Evolutionary conservation across 1,140 invertebrate species (phyloP).

Genomic region (Lucilia cuprina): DNA sequence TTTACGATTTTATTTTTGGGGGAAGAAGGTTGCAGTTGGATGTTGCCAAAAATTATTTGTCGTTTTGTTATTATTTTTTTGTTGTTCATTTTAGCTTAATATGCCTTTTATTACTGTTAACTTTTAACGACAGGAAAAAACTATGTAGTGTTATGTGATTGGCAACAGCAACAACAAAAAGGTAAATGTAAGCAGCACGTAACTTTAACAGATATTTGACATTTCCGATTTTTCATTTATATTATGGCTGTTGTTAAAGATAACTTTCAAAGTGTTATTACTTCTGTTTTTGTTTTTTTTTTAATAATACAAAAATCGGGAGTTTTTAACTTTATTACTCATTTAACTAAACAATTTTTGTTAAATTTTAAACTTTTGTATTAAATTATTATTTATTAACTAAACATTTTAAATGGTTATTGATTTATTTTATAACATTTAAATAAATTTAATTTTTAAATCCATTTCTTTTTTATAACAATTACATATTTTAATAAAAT

Average conservation of each 20-base stretch:
- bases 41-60: neutral
- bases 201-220: neutral
- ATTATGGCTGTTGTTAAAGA: neutral
- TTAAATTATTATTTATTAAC: neutral
- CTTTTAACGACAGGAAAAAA: neutral
- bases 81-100: neutral
- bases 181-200: neutral
- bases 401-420: neutral
- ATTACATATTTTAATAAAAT: neutral
- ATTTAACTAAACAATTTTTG: too few species aligned
- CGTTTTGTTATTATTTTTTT: neutral
- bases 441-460: neutral
- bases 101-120: constrained; percentile 9
- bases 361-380: too few species aligned
- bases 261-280: neutral
- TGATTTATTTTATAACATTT: neutral
- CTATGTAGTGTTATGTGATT: neutral
- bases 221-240: neutral
- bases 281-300: neutral
- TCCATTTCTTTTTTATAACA: neutral
- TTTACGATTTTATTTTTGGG: neutral
- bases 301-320: neutral
- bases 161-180: neutral
- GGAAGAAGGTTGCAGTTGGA: neutral
- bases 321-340: neutral